phyloP scores from a whole-genome alignment of 2,113 vertebrate species.

The Lophochroa leadbeateri region DNA sequence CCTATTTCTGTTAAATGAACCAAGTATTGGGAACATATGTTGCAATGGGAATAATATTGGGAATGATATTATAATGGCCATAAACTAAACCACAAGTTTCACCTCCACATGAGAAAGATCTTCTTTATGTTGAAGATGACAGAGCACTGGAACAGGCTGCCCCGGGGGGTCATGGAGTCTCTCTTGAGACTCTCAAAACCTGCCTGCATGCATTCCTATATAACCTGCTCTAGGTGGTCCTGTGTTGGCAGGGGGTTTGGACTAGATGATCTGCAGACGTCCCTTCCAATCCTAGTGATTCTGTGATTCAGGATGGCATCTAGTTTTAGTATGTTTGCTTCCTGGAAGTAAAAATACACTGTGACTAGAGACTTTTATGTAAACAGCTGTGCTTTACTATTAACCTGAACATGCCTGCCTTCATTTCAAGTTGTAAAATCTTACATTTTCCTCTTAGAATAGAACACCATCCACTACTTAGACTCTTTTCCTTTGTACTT shows the following conservation, averaged over 20 bases:
- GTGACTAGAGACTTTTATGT: neutral
- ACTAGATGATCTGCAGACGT: too few species aligned
- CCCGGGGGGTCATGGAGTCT: too few species aligned
- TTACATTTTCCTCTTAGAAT: accelerated
- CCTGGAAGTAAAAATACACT: neutral
- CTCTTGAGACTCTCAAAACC: too few species aligned
- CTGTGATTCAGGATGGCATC: neutral
- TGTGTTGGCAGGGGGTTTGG: too few species aligned
- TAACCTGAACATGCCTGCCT: neutral
- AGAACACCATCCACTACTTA: neutral
- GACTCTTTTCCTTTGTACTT: neutral
- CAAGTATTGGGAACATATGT: neutral
- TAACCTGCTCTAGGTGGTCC: too few species aligned
- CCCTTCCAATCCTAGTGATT: too few species aligned
- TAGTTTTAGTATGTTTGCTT: neutral
- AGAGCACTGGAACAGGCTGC: neutral
- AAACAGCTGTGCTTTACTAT: neutral
- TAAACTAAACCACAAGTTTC: neutral
- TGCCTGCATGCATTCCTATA: too few species aligned
- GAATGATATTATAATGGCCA: neutral
- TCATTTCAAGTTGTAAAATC: neutral
- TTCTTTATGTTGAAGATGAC: neutral
- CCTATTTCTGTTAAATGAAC: neutral
- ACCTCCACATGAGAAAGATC: neutral
- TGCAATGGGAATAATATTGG: neutral